Base-by-base conservation (phyloP, 2,888 invertebrate genomes). In the Andrena chrysosceles region DNA sequence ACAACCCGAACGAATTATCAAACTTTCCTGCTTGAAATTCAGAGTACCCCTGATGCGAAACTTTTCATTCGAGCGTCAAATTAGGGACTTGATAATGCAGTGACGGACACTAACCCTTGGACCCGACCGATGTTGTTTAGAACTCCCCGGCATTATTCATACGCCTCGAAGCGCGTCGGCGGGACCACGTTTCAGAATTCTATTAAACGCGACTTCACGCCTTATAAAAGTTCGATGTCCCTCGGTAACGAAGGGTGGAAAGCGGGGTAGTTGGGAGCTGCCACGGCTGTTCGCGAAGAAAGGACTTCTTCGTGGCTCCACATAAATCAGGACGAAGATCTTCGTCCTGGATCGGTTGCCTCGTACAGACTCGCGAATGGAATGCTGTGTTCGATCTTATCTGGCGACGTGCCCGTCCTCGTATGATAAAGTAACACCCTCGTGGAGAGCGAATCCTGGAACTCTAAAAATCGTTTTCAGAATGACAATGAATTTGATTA, bases 141-240 rank as follows among this genome's bases (percentile, higher is more conserved):
- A 69, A 56, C 33, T 56, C 35, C 35, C 29, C 29, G 59, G 33
- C 42, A 69, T 69, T 69, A 69, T 69, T 69, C 59, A 59, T 69
- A 69, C 13, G 69, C 42, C 29, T 7, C 33, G 26, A 1, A 20
- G 26, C 62, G 52, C 23, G 16, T 49, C n/a, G 33, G n/a, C 23
- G 23, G 23, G 52, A 35, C 16, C 52, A 6, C 62, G 52, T 72
- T 16, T n/a, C 20, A 16, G 49, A 62, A 49, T 71, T 60, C 62
- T 20, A 62, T 49, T 49, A 62, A 29, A 48, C 31, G 71, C 1
- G 63, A 71, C 71, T 52, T 63, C 13, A 33, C 62, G 33, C 33
- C 52, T 52, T 52, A 33, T 52, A 52, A 72, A 63, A 63, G 62
- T 72, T 72, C 49, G 33, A 63, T 52, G 63, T 52, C 35, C n/a